Percentiles rank a stretch among this genome's conserved stretches.
Conservation (phyloP, 2,888 invertebrate genomes). For the Ophioninae sp. region DNA sequence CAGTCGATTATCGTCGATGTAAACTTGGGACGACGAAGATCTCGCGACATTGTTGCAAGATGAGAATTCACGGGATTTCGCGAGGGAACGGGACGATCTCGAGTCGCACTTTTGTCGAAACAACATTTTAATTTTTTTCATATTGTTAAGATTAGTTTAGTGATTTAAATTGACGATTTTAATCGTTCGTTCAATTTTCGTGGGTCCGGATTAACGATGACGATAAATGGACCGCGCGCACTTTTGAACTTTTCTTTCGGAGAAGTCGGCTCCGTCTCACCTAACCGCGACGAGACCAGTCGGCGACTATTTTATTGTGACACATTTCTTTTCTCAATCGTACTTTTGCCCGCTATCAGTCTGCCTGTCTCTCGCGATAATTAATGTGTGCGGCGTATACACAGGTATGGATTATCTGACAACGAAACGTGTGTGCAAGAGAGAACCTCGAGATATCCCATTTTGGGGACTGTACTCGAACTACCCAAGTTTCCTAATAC, state of each 20-base stretch:
- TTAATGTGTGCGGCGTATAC: not conserved
- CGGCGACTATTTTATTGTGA: constrained; percentile 22
- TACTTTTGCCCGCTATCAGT: constrained; percentile 33
- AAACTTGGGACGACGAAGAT: constrained; percentile 35
- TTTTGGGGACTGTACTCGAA: not conserved
- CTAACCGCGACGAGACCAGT: constrained; percentile 31
- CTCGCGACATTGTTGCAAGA: constrained; percentile 29
- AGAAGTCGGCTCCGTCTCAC: not conserved
- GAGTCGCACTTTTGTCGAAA: constrained; percentile 45
- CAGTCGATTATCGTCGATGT: constrained; percentile 70
- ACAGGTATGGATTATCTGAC: not conserved
- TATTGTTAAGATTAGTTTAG: not conserved
- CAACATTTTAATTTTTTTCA: constrained; percentile 30
- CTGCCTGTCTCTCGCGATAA: constrained; percentile 9
- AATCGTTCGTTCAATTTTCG: not conserved
- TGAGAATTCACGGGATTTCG: constrained; percentile 29
- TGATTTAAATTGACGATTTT: not conserved
- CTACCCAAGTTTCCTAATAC: too few relatives aligned
- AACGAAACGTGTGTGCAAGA: not conserved
- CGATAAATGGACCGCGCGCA: constrained; percentile 2
- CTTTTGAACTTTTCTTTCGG: not conserved
- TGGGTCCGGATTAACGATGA: not conserved
- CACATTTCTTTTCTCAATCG: constrained; percentile 11
- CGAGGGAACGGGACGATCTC: constrained; percentile 22
- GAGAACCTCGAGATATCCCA: not conserved